Conservation (phyloP, 2,797 vertebrate genomes). For the Corythornis leucogaster region DNA sequence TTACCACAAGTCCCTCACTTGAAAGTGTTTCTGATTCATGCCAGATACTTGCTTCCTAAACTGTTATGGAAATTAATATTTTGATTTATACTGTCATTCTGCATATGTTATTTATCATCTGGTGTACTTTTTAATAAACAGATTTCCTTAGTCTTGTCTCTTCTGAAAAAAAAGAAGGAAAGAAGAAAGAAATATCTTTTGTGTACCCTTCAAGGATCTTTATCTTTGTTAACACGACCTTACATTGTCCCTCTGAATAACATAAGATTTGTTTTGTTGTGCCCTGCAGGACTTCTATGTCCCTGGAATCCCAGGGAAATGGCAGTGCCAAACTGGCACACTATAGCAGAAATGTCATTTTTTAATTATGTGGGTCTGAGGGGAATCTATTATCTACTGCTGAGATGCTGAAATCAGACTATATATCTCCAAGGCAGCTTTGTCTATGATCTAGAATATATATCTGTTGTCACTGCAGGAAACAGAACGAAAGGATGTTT, state of each 20-base stretch:
- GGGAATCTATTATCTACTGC: constrained; percentile 76
- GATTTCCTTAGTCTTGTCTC: background rate
- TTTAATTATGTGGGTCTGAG: constrained; percentile 80
- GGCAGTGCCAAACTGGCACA: constrained; percentile 44
- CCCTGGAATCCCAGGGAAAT: constrained; percentile 45
- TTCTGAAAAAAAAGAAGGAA: background rate
- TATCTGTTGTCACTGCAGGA: constrained; percentile 74
- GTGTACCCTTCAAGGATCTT: background rate
- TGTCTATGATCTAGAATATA: constrained; percentile 71
- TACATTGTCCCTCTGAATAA: constrained; percentile 38
- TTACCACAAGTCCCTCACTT: background rate
- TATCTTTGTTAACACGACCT: constrained; percentile 7
- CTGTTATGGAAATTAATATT: constrained; percentile 5
- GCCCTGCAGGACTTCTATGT: constrained; percentile 24
- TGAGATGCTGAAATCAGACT: constrained; percentile 76
- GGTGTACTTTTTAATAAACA: constrained; percentile 2
- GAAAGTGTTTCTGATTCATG: background rate
- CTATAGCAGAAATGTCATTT: constrained; percentile 74
- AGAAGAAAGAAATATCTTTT: background rate
- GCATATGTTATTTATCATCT: constrained; percentile 31
- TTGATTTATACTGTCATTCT: constrained; percentile 41
- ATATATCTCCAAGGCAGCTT: constrained; percentile 78
- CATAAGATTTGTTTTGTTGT: constrained; percentile 42
- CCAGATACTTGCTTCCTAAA: background rate
- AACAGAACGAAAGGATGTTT: constrained; percentile 69